A percentile compares a stretch with the other conserved stretches of the same genome.
phyloP scores from a whole-genome alignment of 2,113 vertebrate genomes.

The Calidris pugnax region DNA sequence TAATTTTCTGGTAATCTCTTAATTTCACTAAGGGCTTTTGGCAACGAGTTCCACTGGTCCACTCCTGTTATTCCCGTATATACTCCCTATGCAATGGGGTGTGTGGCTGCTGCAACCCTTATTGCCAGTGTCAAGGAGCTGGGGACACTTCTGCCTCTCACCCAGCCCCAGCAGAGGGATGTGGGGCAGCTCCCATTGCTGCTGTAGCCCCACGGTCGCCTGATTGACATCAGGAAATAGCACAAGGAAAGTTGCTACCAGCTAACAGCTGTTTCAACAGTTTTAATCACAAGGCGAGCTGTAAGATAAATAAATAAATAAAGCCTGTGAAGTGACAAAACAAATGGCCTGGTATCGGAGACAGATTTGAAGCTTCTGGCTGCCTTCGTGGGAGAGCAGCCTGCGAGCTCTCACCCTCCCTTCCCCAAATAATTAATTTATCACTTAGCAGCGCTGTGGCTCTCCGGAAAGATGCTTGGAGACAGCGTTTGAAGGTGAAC shows the following conservation, averaged over 20 bases:
- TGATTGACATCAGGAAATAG: not conserved
- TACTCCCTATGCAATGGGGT: too few relatives aligned
- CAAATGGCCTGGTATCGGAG: slow-evolving; percentile 47
- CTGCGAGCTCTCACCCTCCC: not conserved
- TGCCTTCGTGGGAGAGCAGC: slow-evolving; percentile 35
- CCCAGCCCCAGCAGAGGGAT: not conserved
- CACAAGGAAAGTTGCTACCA: not conserved
- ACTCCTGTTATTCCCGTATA: too few relatives aligned
- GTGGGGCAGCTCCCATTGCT: rapidly evolving
- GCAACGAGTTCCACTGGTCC: rapidly evolving
- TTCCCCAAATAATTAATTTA: slow-evolving; percentile 66
- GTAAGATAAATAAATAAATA: slow-evolving; percentile 68
- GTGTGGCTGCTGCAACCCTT: not conserved
- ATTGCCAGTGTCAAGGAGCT: not conserved
- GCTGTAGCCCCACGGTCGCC: not conserved
- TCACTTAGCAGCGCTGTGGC: slow-evolving; percentile 4
- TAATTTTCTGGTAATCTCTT: not conserved
- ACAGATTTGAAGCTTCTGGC: slow-evolving; percentile 60
- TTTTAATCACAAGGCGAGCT: slow-evolving; percentile 28
- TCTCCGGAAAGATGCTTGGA: not conserved
- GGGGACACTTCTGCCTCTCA: not conserved
- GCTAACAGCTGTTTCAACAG: slow-evolving; percentile 58
- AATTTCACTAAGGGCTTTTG: not conserved
- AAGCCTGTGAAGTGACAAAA: slow-evolving; percentile 61
- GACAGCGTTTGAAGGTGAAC: slow-evolving; percentile 1